Conservation (phyloP, 2,113 vertebrate species). For the Burhinus oedicnemus region DNA sequence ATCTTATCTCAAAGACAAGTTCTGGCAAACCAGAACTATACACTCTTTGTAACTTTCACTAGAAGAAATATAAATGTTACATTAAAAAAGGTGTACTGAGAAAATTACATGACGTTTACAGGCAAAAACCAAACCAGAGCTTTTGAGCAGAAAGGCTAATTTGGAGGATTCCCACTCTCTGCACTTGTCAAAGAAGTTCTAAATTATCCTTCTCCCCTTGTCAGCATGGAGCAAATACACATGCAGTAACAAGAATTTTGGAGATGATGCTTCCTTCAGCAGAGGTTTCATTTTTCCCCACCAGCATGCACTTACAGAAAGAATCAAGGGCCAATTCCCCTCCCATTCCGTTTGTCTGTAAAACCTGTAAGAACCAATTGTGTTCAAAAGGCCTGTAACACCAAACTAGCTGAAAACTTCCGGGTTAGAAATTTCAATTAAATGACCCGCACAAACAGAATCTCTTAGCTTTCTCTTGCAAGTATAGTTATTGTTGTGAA, state of each 20-base stretch:
- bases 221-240: not conserved
- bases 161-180: not conserved
- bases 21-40: not conserved
- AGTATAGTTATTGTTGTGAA: not conserved
- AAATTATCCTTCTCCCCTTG: not conserved
- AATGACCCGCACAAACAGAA: not conserved
- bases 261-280: not conserved
- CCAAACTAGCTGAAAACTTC: not conserved
- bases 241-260: not conserved
- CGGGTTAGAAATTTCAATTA: not conserved
- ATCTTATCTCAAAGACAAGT: not conserved
- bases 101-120: not conserved
- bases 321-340: not conserved
- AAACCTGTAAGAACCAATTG: rapidly evolving
- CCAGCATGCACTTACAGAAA: not conserved
- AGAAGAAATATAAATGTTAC: not conserved
- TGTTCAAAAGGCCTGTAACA: not conserved
- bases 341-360: not conserved
- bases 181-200: not conserved
- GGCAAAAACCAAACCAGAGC: not conserved
- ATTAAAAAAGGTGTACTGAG: not conserved
- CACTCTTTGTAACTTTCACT: not conserved
- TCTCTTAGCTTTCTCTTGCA: not conserved
- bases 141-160: not conserved
- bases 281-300: not conserved